Evolutionary conservation across 2,113 vertebrate species (phyloP).

Genomic region (Mirounga angustirostris): DNA sequence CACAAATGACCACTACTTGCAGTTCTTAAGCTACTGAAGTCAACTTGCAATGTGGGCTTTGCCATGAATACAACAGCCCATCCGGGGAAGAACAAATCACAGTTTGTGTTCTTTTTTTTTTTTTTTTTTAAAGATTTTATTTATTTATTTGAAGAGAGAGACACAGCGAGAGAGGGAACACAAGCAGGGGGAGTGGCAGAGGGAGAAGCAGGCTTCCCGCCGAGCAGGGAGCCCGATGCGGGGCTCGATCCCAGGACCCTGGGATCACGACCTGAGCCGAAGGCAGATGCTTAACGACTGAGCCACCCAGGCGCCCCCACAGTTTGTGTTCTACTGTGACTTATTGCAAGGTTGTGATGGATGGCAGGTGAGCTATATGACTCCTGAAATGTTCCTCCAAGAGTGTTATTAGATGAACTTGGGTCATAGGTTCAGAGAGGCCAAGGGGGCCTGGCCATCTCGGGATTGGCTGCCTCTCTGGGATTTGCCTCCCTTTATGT

Average conservation of each 20-base stretch:
- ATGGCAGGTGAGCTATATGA: not conserved
- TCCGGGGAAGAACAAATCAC: not conserved
- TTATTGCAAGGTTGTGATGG: not conserved
- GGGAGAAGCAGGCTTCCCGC: too few relatives aligned
- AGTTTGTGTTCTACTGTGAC: not conserved
- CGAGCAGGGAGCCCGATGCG: too few relatives aligned
- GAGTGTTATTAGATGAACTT: not conserved
- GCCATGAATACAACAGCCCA: not conserved
- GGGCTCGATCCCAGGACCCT: too few relatives aligned
- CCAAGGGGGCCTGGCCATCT: not conserved
- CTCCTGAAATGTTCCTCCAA: not conserved
- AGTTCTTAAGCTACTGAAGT: not conserved
- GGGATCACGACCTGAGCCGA: too few relatives aligned
- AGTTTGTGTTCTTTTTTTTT: too few relatives aligned
- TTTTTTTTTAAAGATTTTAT: too few relatives aligned
- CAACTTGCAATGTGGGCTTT: not conserved
- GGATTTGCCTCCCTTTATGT: not conserved
- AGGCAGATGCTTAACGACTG: too few relatives aligned
- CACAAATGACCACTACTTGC: not conserved
- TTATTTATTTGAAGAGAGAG: too few relatives aligned
- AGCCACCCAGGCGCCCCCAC: too few relatives aligned
- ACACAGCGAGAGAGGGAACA: too few relatives aligned
- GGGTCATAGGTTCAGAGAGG: not conserved
- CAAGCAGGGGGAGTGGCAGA: too few relatives aligned
- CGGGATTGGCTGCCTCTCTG: not conserved